Conservation (phyloP, 2,797 vertebrate species). For the Chloroceryle inda region DNA sequence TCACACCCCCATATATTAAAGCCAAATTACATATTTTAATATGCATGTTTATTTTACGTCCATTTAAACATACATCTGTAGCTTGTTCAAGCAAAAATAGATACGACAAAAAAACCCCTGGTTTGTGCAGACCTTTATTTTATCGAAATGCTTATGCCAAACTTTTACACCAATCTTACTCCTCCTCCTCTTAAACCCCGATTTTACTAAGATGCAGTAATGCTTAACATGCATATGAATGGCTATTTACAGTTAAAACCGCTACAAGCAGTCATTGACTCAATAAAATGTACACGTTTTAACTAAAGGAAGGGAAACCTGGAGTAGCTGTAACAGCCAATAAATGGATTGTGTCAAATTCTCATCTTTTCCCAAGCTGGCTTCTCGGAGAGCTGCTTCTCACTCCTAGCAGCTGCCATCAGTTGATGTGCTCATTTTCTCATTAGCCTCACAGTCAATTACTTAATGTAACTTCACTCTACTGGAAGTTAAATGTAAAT, state of each 20-base stretch:
- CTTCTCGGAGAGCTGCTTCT: background rate
- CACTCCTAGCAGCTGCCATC: background rate
- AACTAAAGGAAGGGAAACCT: background rate
- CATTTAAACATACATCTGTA: background rate
- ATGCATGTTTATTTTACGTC: background rate
- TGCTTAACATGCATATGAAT: background rate
- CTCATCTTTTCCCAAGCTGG: background rate
- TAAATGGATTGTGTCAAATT: background rate
- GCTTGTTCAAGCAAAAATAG: background rate
- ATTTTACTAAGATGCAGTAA: background rate
- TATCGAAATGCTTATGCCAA: background rate
- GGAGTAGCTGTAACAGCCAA: background rate
- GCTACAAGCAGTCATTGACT: background rate
- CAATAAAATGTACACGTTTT: background rate
- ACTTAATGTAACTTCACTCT: slow-evolving; percentile 15
- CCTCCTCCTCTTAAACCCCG: background rate
- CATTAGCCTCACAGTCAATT: slow-evolving; percentile 46
- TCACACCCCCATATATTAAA: background rate
- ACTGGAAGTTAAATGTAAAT: slow-evolving; percentile 34
- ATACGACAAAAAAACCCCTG: no score
- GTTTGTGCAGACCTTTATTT: background rate
- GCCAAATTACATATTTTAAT: background rate
- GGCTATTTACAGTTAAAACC: background rate
- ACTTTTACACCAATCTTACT: background rate
- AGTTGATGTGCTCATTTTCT: slow-evolving; percentile 1